Base-by-base conservation (phyloP, 2,888 invertebrate genomes). In the Oasisia sp. region DNA sequence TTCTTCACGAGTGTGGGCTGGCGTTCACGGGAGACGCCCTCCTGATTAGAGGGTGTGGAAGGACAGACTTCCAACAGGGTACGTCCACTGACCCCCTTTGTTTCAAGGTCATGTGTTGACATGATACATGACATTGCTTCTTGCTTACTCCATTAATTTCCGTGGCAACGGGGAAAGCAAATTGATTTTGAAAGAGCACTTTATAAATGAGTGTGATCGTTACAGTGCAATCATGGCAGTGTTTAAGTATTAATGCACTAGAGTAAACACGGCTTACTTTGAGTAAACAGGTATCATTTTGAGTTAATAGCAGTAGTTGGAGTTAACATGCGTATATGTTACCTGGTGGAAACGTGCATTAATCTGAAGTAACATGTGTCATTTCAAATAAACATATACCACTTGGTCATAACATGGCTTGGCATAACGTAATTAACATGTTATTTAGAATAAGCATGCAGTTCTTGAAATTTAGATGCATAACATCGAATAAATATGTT, bases 51-150 rank as follows among this genome's bases (percentile, higher is more conserved):
- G 99, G 99, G 5, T 99, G 99, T 96, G 99, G 99, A 11, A 97
- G 99, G 92, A 99, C 99, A 0, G 99, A 99, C 97, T 99, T 99
- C 97, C 99, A 99, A 97, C 98, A 99, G 96, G 99, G 99, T 93
- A 97, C 7, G 91, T 92, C 90, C 90, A n/a, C 90, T 90, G 32
- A n/a, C 58, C 14, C 0, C 58, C 74, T 19, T 27, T n/a, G 27
- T 74, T 7, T 74, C 27, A n/a, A 5, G 14, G 74, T n/a, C 74
- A 74, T 19, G n/a, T 74, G 74, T n/a, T 74, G 74, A 27, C n/a
- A 74, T 74, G 74, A 27, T 3, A 74, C 74, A 19, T 74, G n/a
- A 7, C 27, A 5, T 74, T 7, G 27, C 5, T 19, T 74, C 74
- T 27, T 74, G 27, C 2, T 74, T 74, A 74, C 27, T 27, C 74